phyloP scores from a whole-genome alignment of 2,113 vertebrate genomes.

The Alces alces region DNA sequence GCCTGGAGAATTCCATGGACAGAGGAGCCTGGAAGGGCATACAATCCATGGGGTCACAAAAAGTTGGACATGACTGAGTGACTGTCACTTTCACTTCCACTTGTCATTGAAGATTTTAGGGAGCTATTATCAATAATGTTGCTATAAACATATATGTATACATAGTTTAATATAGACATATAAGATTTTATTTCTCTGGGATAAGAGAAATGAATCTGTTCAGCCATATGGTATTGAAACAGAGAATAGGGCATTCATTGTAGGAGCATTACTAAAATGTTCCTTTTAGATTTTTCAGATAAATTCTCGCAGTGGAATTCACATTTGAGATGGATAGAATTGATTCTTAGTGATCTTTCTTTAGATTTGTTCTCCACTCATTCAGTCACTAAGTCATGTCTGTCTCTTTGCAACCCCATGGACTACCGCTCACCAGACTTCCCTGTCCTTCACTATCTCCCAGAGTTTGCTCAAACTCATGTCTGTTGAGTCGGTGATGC shows the following conservation, averaged over 20 bases:
- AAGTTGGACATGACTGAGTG: fast-evolving
- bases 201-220: background rate
- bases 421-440: fast-evolving
- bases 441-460: background rate
- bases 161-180: background rate
- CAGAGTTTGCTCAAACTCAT: background rate
- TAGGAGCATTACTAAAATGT: background rate
- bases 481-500: background rate
- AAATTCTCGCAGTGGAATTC: background rate
- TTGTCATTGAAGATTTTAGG: background rate
- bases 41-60: background rate
- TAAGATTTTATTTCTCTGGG: background rate
- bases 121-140: background rate
- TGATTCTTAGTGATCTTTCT: background rate
- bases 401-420: background rate
- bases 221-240: background rate
- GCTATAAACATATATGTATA: background rate
- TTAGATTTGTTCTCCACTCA: background rate
- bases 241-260: background rate
- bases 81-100: background rate
- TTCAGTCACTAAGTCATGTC: background rate
- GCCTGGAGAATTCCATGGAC: background rate
- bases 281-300: background rate
- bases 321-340: background rate
- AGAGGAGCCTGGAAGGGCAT: background rate